These are phyloP conservation scores for Tetramorium parvispinum DNA, from an alignment of 1,140 invertebrate species.

Conservation along the genomic window DNA sequence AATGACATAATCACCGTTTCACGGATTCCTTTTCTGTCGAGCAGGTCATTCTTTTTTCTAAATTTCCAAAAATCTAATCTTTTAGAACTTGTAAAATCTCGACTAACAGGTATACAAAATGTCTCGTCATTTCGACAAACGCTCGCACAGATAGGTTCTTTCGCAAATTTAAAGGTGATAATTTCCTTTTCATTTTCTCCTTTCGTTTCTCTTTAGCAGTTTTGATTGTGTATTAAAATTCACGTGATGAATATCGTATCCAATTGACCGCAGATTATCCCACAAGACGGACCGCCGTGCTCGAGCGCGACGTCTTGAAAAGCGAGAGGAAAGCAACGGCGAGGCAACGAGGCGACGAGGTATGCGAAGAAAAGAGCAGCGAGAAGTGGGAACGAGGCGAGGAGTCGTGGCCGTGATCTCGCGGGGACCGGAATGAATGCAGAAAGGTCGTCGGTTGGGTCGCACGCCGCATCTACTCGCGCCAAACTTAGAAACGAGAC, in stretches of 20 bases:
- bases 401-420: slow-evolving; percentile 55
- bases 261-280: not conserved
- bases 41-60: not conserved
- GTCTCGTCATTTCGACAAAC: not conserved
- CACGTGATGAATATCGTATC: not conserved
- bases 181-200: not conserved
- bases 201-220: not conserved
- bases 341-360: slow-evolving; percentile 6
- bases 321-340: slow-evolving; percentile 39
- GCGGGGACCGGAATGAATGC: slow-evolving; percentile 48
- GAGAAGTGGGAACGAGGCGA: slow-evolving; percentile 39
- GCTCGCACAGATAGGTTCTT: not conserved
- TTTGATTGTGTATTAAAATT: not conserved
- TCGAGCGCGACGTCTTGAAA: slow-evolving; percentile 3
- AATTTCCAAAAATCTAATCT: not conserved
- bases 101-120: not conserved
- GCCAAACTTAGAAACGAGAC: slow-evolving; percentile 43
- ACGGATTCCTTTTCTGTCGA: not conserved
- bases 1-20: not conserved
- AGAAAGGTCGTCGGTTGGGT: slow-evolving; percentile 54
- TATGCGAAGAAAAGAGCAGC: slow-evolving; percentile 34
- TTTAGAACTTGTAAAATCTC: too few relatives aligned
- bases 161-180: not conserved
- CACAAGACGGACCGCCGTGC: not conserved
- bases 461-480: slow-evolving; percentile 4